Base-by-base conservation (phyloP, 2,888 invertebrate genomes). In the Choreutis nemorana region DNA sequence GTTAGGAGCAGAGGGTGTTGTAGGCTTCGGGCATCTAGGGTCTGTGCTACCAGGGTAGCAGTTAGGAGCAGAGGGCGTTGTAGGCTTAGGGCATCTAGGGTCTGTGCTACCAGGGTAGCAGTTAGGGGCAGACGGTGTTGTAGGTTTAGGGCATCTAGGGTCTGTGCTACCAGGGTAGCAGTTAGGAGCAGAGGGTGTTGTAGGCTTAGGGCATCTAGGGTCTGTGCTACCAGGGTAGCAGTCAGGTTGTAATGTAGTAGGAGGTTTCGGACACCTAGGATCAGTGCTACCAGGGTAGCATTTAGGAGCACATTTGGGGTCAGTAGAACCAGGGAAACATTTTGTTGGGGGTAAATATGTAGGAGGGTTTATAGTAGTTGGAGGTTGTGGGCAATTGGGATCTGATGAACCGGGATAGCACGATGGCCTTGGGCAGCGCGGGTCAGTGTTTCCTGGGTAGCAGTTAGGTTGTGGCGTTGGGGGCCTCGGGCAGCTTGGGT, bases 401-500 rank as follows among this genome's bases (percentile, higher is more conserved):
- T 42, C 39, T 5, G 34, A 20, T 8, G 42, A 41, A 12, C 42
- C 40, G 4, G 42, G 40, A 28, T 35, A 35, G 26, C 39, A 39
- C 24, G 39, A 16, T 13, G 40, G 23, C 23, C 11, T 30, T 4
- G 48, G 36, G 28, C 41, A 58, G 32, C 37, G 32, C 1, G 57
- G 55, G 37, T 65, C 59, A 2, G 32, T 39, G 3, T 48, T 50
- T 30, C 62, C 61, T 12, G 65, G 64, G 42, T 59, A 59, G 11
- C 55, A 53, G 2, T 37, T 36, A 26, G 41, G 41, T 6, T 40
- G 35, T 7, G 47, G 36, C 12, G 44, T 35, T 16, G 45, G 30
- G 12, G 45, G 41, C 14, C 41, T 49, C 12, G 49, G 50, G 31
- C 52, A 51, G 1, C 35, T 32, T n/a, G 35, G 42, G 14, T 42